A percentile compares a stretch with the other conserved stretches of the same genome.
phyloP scores from a whole-genome alignment of 2,113 vertebrate species.

The Marmota flaviventris region DNA sequence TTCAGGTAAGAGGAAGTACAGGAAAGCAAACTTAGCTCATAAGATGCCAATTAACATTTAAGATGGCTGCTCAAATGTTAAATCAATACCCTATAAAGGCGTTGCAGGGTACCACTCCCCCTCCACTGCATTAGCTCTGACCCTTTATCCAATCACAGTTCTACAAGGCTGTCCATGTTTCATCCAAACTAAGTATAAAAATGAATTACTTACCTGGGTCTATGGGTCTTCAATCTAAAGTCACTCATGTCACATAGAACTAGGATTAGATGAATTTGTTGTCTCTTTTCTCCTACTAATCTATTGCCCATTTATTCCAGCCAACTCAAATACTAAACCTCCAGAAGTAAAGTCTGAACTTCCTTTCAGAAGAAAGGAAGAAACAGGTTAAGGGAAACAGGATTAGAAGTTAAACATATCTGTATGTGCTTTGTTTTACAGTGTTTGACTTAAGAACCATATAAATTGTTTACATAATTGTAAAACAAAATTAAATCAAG shows the following conservation, averaged over 20 bases:
- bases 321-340: neutral
- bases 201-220: neutral
- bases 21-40: no score
- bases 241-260: neutral
- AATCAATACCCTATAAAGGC: no score
- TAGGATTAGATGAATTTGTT: neutral
- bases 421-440: neutral
- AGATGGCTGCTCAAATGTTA: no score
- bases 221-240: neutral
- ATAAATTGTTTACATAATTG: neutral
- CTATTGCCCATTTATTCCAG: neutral
- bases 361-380: neutral
- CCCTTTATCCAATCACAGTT: neutral
- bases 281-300: neutral
- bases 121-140: no score
- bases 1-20: no score
- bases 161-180: neutral
- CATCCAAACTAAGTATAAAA: neutral
- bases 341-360: neutral
- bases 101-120: neutral
- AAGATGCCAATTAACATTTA: no score
- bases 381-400: neutral
- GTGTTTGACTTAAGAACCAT: slow-evolving; percentile 20
- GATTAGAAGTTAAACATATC: neutral
- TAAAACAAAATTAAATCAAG: slow-evolving; percentile 54